Evolutionary conservation across 2,888 invertebrate genomes (phyloP).

Genomic region (Ypsolopha sequella): DNA sequence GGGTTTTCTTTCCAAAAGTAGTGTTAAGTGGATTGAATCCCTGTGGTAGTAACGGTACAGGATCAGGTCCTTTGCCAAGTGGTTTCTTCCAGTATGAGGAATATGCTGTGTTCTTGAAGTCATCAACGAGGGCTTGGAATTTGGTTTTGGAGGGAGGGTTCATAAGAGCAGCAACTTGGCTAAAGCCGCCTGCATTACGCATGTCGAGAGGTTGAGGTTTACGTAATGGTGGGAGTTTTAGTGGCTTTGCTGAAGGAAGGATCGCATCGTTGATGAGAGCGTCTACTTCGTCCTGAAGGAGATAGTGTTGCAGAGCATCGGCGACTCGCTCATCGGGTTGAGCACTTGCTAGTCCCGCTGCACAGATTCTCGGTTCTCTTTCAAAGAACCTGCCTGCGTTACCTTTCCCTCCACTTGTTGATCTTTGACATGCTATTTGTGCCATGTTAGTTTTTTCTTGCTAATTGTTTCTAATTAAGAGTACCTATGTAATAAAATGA

Average conservation of each 20-base stretch:
- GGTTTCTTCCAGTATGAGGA: conserved; percentile 46
- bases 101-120: conserved; percentile 45
- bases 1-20: conserved; percentile 41
- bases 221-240: conserved; percentile 34
- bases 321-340: conserved; percentile 31
- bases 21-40: conserved; percentile 35
- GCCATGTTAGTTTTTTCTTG: not conserved
- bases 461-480: not conserved
- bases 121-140: conserved; percentile 39
- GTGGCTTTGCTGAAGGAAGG: conserved; percentile 30
- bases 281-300: conserved; percentile 48
- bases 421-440: not conserved
- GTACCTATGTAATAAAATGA: not conserved
- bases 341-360: conserved; percentile 44
- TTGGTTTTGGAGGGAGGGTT: conserved; percentile 43
- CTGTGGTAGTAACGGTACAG: conserved; percentile 46
- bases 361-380: conserved; percentile 41
- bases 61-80: conserved; percentile 33
- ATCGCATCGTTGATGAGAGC: conserved; percentile 44
- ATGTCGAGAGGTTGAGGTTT: conserved; percentile 32
- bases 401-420: conserved; percentile 41
- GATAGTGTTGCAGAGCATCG: conserved; percentile 38
- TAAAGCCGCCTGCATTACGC: conserved; percentile 31
- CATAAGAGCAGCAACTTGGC: conserved; percentile 27
- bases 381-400: conserved; percentile 47